These are phyloP conservation scores for Parotocinclus haroldoi DNA, from an alignment of 2,797 vertebrate species.

Conservation along the genomic window DNA sequence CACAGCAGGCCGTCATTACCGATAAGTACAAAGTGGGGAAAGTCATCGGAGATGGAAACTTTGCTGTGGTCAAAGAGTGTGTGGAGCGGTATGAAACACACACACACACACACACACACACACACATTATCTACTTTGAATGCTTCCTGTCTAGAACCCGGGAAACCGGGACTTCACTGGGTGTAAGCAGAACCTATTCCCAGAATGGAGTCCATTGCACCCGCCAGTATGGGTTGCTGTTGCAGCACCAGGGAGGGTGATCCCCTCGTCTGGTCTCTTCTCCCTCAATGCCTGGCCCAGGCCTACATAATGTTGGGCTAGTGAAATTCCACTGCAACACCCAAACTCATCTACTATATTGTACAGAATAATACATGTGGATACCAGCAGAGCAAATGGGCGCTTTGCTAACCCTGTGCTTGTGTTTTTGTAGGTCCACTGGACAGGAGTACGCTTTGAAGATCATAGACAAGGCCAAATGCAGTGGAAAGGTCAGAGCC, in stretches of 20 bases:
- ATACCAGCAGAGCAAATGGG: too few species aligned
- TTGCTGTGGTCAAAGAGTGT: slow-evolving; percentile 87
- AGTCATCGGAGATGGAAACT: slow-evolving; percentile 86
- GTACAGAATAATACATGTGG: too few species aligned
- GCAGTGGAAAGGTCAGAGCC: slow-evolving; percentile 88
- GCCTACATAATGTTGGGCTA: too few species aligned
- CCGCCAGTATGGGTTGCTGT: too few species aligned
- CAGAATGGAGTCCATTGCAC: not conserved
- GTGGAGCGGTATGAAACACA: slow-evolving; percentile 71
- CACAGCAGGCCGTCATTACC: slow-evolving; percentile 80
- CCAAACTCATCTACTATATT: too few species aligned
- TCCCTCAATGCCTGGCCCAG: too few species aligned
- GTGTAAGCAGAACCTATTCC: not conserved
- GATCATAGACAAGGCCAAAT: slow-evolving; percentile 97
- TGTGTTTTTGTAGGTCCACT: slow-evolving; percentile 72
- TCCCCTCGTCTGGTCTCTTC: too few species aligned
- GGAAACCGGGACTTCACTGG: not conserved
- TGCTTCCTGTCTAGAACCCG: too few species aligned
- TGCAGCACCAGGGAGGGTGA: too few species aligned
- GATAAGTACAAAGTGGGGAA: slow-evolving; percentile 88
- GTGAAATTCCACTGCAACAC: too few species aligned
- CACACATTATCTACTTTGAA: too few species aligned
- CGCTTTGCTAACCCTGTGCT: not conserved
- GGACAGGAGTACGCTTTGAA: slow-evolving; percentile 94
- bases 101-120: slow-evolving; percentile 2